phyloP scores from a whole-genome alignment of 1,140 invertebrate species.

The Bombus haemorrhoidalis region DNA sequence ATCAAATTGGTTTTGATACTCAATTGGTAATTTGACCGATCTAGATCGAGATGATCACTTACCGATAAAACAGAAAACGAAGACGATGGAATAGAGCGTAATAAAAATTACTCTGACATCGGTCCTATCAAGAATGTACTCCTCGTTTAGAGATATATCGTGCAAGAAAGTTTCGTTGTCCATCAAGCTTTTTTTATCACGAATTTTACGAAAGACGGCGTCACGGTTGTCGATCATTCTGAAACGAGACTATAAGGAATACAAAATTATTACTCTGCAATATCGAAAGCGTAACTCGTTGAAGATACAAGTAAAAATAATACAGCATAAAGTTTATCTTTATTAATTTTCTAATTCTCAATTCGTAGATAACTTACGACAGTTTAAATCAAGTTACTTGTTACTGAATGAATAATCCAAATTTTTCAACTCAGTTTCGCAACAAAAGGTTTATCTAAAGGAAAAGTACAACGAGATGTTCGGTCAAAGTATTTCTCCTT shows the following conservation, averaged over 20 bases:
- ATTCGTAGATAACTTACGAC: too few relatives aligned
- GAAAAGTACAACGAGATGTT: background rate
- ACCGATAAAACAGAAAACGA: constrained; percentile 88
- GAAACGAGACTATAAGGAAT: constrained; percentile 37
- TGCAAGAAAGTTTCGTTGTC: constrained; percentile 44
- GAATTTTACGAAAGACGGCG: background rate
- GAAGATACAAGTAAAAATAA: too few relatives aligned
- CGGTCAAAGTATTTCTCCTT: too few relatives aligned
- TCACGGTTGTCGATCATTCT: constrained; percentile 46
- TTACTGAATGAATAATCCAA: too few relatives aligned
- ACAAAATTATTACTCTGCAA: background rate
- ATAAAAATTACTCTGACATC: constrained; percentile 86
- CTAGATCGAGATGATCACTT: constrained; percentile 73
- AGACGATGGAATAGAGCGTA: constrained; percentile 86
- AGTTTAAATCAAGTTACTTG: too few relatives aligned
- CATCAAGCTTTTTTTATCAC: constrained; percentile 46
- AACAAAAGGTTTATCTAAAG: too few relatives aligned
- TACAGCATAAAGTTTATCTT: too few relatives aligned
- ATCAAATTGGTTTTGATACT: background rate
- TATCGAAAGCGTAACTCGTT: too few relatives aligned
- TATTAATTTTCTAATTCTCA: too few relatives aligned
- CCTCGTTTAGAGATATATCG: constrained; percentile 75
- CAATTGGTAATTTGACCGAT: background rate
- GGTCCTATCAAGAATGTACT: constrained; percentile 86
- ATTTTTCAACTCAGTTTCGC: too few relatives aligned